Evolutionary conservation across 2,888 invertebrate genomes (phyloP).

Genomic region (Melanophora roralis): DNA sequence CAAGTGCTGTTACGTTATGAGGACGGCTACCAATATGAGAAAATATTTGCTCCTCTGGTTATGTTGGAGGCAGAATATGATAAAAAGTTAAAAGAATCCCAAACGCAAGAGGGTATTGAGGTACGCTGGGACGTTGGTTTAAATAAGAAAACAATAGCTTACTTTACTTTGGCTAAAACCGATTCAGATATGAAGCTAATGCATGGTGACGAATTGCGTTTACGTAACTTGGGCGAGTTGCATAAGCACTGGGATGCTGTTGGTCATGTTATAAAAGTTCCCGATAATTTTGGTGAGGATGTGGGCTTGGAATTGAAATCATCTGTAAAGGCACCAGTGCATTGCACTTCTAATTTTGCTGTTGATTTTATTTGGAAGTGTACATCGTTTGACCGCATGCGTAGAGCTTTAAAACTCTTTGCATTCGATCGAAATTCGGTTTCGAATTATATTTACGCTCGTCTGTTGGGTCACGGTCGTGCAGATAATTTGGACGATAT

Average conservation of each 20-base stretch:
- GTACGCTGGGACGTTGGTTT: conserved; percentile 99
- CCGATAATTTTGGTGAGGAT: conserved; percentile 98
- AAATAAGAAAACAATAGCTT: conserved; percentile 98
- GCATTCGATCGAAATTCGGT: conserved; percentile 98
- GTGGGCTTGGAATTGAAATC: conserved; percentile 97
- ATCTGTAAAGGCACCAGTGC: conserved; percentile 93
- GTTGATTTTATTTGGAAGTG: conserved; percentile 99
- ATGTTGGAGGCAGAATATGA: conserved; percentile 99
- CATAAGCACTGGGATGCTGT: conserved; percentile 98
- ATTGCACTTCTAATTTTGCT: conserved; percentile 96
- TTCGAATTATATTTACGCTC: conserved; percentile 98
- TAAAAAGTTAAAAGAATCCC: conserved; percentile 97
- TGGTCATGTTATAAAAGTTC: conserved; percentile 97
- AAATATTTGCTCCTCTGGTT: conserved; percentile 97
- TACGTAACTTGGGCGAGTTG: conserved; percentile 94
- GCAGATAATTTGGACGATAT: conserved; percentile 97
- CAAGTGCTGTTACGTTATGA: conserved; percentile 89
- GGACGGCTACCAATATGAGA: conserved; percentile 99
- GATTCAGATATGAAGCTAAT: conserved; percentile 99
- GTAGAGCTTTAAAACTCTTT: conserved; percentile 94
- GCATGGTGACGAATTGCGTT: conserved; percentile 97
- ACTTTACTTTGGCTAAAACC: conserved; percentile 97
- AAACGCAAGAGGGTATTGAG: conserved; percentile 98
- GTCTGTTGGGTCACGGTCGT: conserved; percentile 94
- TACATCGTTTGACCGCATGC: conserved; percentile 98